Evolutionary conservation across 2,797 vertebrate genomes (phyloP).

Genomic region (Darevskia mixta): DNA sequence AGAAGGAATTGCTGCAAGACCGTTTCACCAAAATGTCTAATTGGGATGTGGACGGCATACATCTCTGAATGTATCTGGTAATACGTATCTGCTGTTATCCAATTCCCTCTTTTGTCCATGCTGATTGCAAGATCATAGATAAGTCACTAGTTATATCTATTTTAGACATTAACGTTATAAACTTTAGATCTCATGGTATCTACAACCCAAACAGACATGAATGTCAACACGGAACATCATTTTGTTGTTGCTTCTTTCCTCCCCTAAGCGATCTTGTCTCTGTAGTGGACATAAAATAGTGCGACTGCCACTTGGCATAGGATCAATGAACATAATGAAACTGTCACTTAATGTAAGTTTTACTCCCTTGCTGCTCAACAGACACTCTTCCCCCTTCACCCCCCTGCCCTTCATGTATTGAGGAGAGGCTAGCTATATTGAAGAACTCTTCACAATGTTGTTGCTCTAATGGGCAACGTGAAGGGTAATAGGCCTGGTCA

Average conservation of each 20-base stretch:
- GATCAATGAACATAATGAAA: constrained; percentile 40
- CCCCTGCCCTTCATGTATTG: background rate
- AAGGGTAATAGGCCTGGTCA: background rate
- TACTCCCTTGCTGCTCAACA: constrained; percentile 5
- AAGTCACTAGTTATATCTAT: background rate
- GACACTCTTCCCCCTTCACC: background rate
- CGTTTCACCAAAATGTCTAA: background rate
- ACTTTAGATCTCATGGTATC: background rate
- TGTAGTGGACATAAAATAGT: constrained; percentile 30
- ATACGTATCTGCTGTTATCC: background rate
- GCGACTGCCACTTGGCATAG: constrained; percentile 25
- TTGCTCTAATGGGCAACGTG: background rate
- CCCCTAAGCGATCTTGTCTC: constrained; percentile 25
- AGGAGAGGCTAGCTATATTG: background rate
- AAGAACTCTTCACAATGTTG: background rate
- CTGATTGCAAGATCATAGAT: background rate
- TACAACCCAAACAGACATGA: constrained; percentile 11
- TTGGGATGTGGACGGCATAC: background rate
- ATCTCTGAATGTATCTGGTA: background rate
- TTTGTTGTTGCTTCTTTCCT: constrained; percentile 17
- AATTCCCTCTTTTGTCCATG: background rate
- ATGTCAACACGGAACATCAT: constrained; percentile 4
- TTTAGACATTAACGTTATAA: constrained; percentile 19
- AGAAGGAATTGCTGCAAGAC: background rate
- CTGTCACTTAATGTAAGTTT: constrained; percentile 37